Conservation (phyloP, 2,113 vertebrate genomes). For the Salminus brasiliensis region DNA sequence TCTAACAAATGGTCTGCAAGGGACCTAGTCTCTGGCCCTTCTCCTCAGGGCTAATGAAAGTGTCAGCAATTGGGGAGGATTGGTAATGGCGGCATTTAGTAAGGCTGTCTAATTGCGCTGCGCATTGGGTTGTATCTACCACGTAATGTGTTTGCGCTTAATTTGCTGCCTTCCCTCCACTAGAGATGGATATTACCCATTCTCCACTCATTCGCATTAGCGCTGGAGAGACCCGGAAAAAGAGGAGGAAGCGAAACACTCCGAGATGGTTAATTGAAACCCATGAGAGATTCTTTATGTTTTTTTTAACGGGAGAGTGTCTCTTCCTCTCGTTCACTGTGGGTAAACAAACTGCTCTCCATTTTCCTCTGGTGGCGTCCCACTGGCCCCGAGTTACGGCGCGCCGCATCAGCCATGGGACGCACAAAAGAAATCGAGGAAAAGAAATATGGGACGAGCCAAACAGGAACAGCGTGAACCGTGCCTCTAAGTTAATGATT, state of each 20-base stretch:
- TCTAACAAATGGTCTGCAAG: constrained; percentile 27
- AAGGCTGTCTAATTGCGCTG: constrained; percentile 35
- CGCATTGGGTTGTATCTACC: constrained; percentile 11
- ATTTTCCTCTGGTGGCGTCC: not conserved
- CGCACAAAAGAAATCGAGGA: not conserved
- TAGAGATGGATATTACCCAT: constrained; percentile 20
- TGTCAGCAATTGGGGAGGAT: constrained; percentile 11
- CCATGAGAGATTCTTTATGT: constrained; percentile 31
- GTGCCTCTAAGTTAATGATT: not conserved
- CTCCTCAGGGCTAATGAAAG: constrained; percentile 14
- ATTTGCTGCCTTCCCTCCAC: constrained; percentile 27
- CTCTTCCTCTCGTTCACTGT: constrained; percentile 19
- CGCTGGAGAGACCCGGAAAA: not conserved
- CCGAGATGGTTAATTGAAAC: constrained; percentile 18
- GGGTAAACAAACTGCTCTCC: constrained; percentile 11
- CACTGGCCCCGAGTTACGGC: not conserved
- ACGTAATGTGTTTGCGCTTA: constrained; percentile 25
- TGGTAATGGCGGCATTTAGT: constrained; percentile 38
- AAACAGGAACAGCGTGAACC: not conserved
- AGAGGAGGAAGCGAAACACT: not conserved
- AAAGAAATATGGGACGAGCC: not conserved
- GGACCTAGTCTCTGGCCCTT: not conserved
- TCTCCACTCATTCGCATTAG: constrained; percentile 3
- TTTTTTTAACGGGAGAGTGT: not conserved
- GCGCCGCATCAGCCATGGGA: not conserved